phyloP scores from a whole-genome alignment of 2,113 vertebrate genomes.

The Chlorodrepanis virens region DNA sequence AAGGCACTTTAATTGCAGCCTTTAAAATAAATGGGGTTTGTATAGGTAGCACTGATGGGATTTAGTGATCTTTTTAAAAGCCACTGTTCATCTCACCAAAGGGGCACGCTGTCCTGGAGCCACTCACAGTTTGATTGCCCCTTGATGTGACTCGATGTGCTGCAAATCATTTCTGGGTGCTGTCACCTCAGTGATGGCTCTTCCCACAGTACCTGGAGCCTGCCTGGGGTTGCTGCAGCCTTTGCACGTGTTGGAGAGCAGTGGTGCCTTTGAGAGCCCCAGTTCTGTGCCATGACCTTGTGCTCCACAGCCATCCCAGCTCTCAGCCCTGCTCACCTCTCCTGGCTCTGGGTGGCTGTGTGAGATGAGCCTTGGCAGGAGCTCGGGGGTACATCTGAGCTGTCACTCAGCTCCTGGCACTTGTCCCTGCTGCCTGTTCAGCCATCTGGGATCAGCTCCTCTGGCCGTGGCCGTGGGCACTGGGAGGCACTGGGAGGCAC shows the following conservation, averaged over 20 bases:
- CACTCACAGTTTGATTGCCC: not conserved
- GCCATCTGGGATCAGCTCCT: not conserved
- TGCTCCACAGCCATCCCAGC: not conserved
- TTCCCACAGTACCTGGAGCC: not conserved
- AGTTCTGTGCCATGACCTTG: not conserved
- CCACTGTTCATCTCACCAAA: not conserved
- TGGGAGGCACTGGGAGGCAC: not conserved
- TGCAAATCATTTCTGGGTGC: not conserved
- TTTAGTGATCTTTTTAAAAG: slow-evolving; percentile 43
- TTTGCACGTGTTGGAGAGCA: not conserved
- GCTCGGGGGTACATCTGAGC: not conserved
- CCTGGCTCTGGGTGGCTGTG: not conserved
- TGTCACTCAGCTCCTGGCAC: not conserved
- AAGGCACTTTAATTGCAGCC: not conserved
- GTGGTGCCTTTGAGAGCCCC: not conserved
- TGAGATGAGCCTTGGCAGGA: not conserved
- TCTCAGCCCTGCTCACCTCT: not conserved
- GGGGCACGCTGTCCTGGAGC: not conserved
- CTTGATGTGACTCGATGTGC: not conserved
- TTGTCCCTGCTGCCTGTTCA: not conserved
- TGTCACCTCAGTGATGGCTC: not conserved
- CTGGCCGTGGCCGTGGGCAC: rapidly evolving
- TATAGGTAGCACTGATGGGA: not conserved
- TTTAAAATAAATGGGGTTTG: slow-evolving; percentile 43
- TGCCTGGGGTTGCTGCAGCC: not conserved